A percentile compares a stretch with the other conserved stretches of the same genome.
phyloP scores from a whole-genome alignment of 2,113 vertebrate genomes.

The Carassius gibelio region DNA sequence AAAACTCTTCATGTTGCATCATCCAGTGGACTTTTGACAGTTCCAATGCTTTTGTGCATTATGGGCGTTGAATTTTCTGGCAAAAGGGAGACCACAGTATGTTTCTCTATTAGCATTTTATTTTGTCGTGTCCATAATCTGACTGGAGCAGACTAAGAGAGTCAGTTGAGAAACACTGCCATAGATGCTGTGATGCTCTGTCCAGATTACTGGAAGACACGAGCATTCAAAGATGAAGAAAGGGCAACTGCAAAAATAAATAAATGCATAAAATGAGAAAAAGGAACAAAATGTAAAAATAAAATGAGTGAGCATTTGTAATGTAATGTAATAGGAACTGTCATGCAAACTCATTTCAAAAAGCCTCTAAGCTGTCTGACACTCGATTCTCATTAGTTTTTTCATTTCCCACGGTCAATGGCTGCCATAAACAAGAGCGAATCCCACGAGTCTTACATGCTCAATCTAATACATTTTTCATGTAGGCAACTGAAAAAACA shows the following conservation, averaged over 20 bases:
- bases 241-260: background rate
- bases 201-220: background rate
- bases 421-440: conserved; percentile 49
- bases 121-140: no score
- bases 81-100: no score
- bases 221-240: background rate
- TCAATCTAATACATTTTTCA: background rate
- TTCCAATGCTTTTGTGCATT: no score
- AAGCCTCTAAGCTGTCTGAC: background rate
- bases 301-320: background rate
- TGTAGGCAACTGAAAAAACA: background rate
- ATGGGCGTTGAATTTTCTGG: no score
- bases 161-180: no score
- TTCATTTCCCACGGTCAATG: conserved; percentile 4
- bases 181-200: background rate
- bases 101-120: no score
- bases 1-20: no score
- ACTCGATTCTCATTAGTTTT: conserved; percentile 20
- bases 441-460: conserved; percentile 24
- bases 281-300: background rate
- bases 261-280: background rate
- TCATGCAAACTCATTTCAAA: background rate
- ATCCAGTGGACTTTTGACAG: no score
- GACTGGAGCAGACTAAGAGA: no score
- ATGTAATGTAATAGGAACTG: background rate